phyloP scores from a whole-genome alignment of 1,140 invertebrate species.

The Aethina tumida region DNA sequence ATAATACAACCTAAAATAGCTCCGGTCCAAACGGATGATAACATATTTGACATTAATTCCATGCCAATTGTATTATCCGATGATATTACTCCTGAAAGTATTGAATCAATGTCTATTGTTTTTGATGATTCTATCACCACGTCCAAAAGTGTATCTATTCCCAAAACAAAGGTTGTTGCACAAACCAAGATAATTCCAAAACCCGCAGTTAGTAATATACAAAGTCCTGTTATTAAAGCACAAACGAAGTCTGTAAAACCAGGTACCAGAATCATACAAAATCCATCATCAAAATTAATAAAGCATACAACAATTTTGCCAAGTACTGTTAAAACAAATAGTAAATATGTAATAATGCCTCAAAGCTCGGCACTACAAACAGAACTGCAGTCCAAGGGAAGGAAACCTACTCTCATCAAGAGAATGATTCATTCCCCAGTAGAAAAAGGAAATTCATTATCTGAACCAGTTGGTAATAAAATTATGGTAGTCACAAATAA shows the following conservation, averaged over 20 bases:
- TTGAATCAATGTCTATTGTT: slow-evolving; percentile 57
- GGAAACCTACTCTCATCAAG: slow-evolving; percentile 35
- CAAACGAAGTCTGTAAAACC: slow-evolving; percentile 3
- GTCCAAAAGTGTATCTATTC: too few species aligned
- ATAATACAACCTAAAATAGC: slow-evolving; percentile 30
- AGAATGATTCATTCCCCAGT: slow-evolving; percentile 29
- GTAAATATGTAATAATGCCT: slow-evolving; percentile 52
- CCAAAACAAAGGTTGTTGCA: too few species aligned
- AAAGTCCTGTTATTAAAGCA: not conserved
- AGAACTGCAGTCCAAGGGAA: slow-evolving; percentile 18
- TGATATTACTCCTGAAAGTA: slow-evolving; percentile 48
- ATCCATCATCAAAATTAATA: slow-evolving; percentile 7
- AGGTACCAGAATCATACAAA: slow-evolving; percentile 13
- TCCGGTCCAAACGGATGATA: slow-evolving; percentile 38
- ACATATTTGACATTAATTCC: slow-evolving; percentile 59
- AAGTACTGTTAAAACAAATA: slow-evolving; percentile 33
- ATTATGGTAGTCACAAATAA: slow-evolving; percentile 51
- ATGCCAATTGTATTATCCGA: slow-evolving; percentile 63
- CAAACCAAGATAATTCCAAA: too few species aligned
- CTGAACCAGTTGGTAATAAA: slow-evolving; percentile 34
- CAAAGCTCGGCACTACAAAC: slow-evolving; percentile 28
- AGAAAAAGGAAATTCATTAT: too few species aligned
- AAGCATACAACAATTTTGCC: not conserved
- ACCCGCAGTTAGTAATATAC: too few species aligned
- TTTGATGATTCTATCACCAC: slow-evolving; percentile 26